phyloP scores from a whole-genome alignment of 2,797 vertebrate genomes.

The Geotrypetes seraphini region DNA sequence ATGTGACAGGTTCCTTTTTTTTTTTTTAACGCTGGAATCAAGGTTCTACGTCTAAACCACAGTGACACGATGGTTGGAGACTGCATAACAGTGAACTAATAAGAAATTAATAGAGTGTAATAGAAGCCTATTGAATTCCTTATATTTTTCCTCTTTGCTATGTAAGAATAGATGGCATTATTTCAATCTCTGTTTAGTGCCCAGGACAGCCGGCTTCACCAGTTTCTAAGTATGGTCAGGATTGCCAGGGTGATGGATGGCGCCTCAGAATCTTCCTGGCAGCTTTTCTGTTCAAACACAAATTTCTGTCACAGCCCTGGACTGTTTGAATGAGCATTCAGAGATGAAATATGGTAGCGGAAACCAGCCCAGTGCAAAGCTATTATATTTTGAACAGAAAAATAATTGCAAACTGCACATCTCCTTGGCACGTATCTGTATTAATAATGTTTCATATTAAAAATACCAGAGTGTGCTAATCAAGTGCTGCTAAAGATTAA shows the following conservation, averaged over 20 bases:
- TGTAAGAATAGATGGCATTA: slow-evolving; percentile 50
- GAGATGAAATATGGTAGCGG: slow-evolving; percentile 57
- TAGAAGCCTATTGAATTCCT: slow-evolving; percentile 39
- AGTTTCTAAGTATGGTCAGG: slow-evolving; percentile 46
- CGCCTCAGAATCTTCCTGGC: slow-evolving; percentile 40
- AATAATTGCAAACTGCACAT: slow-evolving; percentile 58
- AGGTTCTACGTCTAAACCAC: slow-evolving; percentile 45
- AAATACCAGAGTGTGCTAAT: slow-evolving; percentile 42
- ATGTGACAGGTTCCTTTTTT: slow-evolving; percentile 54
- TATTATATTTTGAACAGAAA: slow-evolving; percentile 56
- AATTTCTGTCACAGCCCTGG: slow-evolving; percentile 57
- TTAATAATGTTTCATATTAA: slow-evolving; percentile 58
- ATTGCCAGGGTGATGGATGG: slow-evolving; percentile 63
- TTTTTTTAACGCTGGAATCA: slow-evolving; percentile 46
- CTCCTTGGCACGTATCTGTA: slow-evolving; percentile 44
- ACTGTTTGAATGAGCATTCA: slow-evolving; percentile 47
- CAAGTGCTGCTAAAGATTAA: slow-evolving; percentile 45
- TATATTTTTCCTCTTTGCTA: slow-evolving; percentile 40
- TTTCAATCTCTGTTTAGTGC: slow-evolving; percentile 59
- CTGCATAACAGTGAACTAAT: slow-evolving; percentile 48
- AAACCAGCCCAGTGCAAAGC: slow-evolving; percentile 42
- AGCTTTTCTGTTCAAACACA: slow-evolving; percentile 67
- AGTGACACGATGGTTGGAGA: slow-evolving; percentile 36
- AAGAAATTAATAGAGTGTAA: slow-evolving; percentile 62
- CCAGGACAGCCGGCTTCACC: slow-evolving; percentile 45